Base-by-base conservation (phyloP, 37 sponge, comb jelly and placozoan genomes). In the Haliclona indistincta region DNA sequence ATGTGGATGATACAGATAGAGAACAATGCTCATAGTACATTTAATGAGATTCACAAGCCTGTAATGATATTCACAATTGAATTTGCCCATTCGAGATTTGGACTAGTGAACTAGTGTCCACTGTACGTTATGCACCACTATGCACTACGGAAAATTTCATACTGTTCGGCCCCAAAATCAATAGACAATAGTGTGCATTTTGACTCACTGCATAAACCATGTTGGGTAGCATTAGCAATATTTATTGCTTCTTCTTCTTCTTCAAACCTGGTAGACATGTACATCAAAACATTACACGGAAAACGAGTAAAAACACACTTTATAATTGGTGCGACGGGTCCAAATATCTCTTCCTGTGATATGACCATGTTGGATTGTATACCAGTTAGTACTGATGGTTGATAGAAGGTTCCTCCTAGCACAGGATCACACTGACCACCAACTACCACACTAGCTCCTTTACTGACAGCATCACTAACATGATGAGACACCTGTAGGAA, bases 261-360 rank as follows among this genome's bases (percentile, higher is more conserved):
- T 13, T 76, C 37, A 70, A 97, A 97, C 41, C 93, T 92, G 38
- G 17, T n/a, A n/a, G n/a, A n/a, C n/a, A n/a, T n/a, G n/a, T n/a
- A n/a, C n/a, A n/a, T n/a, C n/a, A n/a, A n/a, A n/a, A n/a, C n/a
- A n/a, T n/a, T n/a, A n/a, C n/a, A n/a, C n/a, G n/a, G n/a, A n/a
- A n/a, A n/a, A n/a, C n/a, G n/a, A n/a, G n/a, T n/a, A n/a, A n/a
- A 37, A 19, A 44, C 68, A 15, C 34, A 90, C 91, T 74, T 94
- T 34, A 77, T 78, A 8, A 96, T 64, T 22, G 86, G 45, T 23
- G 84, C 88, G 0, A 98, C 76, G 1, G 99, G 99, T 38, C 99
- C 99, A 70, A 98, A 98, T 61, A 72, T 98, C 78, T 98, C 99
- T 55, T 95, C 91, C 23, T 71, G 56, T 13, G 78, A 62, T 25